Evolutionary conservation across 2,888 invertebrate species (phyloP), one percentile per base, ranked within the genome.

Genomic region (Imbricaverruca yamaguchii): DNA sequence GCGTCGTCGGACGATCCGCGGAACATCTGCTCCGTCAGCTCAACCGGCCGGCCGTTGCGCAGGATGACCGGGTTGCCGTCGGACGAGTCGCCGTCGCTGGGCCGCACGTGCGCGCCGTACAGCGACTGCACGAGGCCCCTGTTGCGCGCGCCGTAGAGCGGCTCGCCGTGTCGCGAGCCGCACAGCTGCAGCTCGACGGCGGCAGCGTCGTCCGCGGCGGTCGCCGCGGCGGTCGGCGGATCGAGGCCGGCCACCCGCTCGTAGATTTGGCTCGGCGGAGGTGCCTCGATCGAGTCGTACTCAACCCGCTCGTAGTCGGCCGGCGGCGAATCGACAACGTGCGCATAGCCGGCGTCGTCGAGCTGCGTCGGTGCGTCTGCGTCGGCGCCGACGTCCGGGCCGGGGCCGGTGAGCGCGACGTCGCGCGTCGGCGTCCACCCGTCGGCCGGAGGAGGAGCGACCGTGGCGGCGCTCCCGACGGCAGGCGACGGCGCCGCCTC

Each of bases 131-230:
- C 82, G 18, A 84, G 81, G 21, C 82, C 82, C 2, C 83, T 81
- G 79, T 84, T 84, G 13, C 81, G 80, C 7, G 82, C 84, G 23
- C 84, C 84, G 65, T 84, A 84, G 59, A 84, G 81, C 21, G 84
- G 81, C 80, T 84, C 84, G 8, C 84, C 84, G 78, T 84, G 81
- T 4, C 84, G 83, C 12, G 82, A 82, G 65, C 82, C 83, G 78
- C 83, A 84, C 55, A 82, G 39, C 80, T 84, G 84, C 53, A 84
- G 81, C 80, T 84, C 83, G 7, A 81, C 81, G 15, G 74, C 78
- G n/a, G 82, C 81, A 55, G 39, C 82, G 6, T 80, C 81, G n/a
- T 81, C 82, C n/a, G 80, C 67, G 0, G 81, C 80, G 13, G 81
- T 74, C 39, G 81, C 80, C 39, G 81, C 13, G 57, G 82, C 80